These are phyloP conservation scores for Phlogophora meticulosa DNA, from an alignment of 2,888 invertebrate species.

Conservation along the genomic window DNA sequence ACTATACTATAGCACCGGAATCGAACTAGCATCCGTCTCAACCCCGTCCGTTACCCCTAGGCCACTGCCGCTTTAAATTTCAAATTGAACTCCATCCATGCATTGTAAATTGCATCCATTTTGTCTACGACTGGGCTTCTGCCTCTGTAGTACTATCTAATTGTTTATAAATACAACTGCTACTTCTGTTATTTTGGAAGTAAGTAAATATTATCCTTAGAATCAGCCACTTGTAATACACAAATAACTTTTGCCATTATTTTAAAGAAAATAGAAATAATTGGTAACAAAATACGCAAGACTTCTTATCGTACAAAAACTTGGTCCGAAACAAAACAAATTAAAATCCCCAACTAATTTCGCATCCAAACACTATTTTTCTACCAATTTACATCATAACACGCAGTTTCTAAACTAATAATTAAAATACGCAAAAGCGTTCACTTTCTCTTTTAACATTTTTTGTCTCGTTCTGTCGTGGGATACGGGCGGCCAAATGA, in stretches of 20 bases:
- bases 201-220: not conserved
- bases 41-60: conserved; percentile 51
- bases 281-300: too few species aligned
- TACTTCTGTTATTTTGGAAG: conserved; percentile 6
- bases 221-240: not conserved
- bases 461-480: conserved; percentile 63
- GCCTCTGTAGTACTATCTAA: conserved; percentile 8
- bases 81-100: conserved; percentile 64
- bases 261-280: too few species aligned
- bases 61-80: conserved; percentile 63
- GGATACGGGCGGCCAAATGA: conserved; percentile 84
- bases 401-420: conserved; percentile 59
- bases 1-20: conserved; percentile 29
- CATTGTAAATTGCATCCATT: conserved; percentile 61
- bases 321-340: conserved; percentile 18
- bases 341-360: conserved; percentile 8
- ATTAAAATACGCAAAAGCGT: conserved; percentile 67
- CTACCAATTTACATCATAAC: conserved; percentile 46
- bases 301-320: not conserved
- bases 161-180: conserved; percentile 45
- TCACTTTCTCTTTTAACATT: conserved; percentile 50
- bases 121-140: conserved; percentile 31
- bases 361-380: conserved; percentile 29
- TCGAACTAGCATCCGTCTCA: conserved; percentile 50
- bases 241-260: too few species aligned